Evolutionary conservation across 2,888 invertebrate genomes (phyloP), one percentile per base, ranked within the genome.

Genomic region (Platycnemis pennipes): DNA sequence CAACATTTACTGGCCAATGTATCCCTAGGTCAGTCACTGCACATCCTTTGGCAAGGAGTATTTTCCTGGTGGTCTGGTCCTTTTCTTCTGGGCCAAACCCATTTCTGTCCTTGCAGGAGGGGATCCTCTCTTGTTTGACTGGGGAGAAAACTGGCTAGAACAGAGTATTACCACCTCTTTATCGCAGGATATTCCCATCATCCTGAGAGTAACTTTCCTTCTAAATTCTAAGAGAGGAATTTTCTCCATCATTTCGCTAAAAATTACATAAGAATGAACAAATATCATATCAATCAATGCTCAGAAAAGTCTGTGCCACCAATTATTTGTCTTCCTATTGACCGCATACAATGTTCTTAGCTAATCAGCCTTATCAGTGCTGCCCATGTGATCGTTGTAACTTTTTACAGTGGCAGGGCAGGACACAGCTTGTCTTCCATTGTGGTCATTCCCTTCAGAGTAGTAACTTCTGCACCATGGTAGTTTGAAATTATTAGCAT

Each of bases 241-340:
- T 37, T 42, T 85, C 42, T 85, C 85, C 31, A 56, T 22, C 3
- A 56, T 3, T 3, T 37, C 31, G 13, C 19, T 19, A 22, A 31
- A 85, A 31, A 85, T 85, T 13, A 85, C 42, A 95, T 22, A 95
- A 63, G 94, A 94, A 95, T 95, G 95, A 8, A 95, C 95, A 26
- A 96, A 94, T 91, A 94, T 88, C 31, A 95, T 95, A 94, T 95
- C 95, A 26, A 95, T 63, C 94, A 96, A 95, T 94, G 95, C 95
- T 94, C 95, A 96, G 94, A 95, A 95, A 86, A 95, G 95, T 44
- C 95, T 88, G 94, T 95, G 95, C 95, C 96, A 96, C 96, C 96
- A 96, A 95, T 96, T 96, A 94, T 95, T 95, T 42, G 95, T 95
- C 95, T 96, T 96, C 69, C 95, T 94, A 94, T 96, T 95, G 45